These are phyloP conservation scores for human (Homo sapiens) DNA, from an alignment of 2,113 vertebrate genomes.

Conservation along the genomic window GRCh38 chr17:63645501-63646000, in stretches of 20 bases:
- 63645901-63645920: constrained; percentile 2
- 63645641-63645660: not conserved
- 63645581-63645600: constrained; percentile 14
- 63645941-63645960: not conserved
- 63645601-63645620: constrained; percentile 35
- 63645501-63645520: not conserved
- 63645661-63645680: not conserved
- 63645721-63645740: not conserved
- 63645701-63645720: not conserved
- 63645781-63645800: not conserved
- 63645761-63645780: not conserved
- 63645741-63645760: not conserved
- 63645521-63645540: constrained; percentile 29
- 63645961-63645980: not conserved
- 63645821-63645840: not conserved
- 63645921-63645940: constrained; percentile 1
- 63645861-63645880: constrained; percentile 12
- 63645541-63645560: not conserved
- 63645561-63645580: not conserved
- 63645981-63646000: not conserved
- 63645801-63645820: not conserved
- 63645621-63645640: not conserved
- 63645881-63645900: not conserved
- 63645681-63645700: constrained; percentile 7
- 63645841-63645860: constrained; percentile 1